Conservation (phyloP, 2,113 vertebrate genomes). For the Accipiter cooperii region DNA sequence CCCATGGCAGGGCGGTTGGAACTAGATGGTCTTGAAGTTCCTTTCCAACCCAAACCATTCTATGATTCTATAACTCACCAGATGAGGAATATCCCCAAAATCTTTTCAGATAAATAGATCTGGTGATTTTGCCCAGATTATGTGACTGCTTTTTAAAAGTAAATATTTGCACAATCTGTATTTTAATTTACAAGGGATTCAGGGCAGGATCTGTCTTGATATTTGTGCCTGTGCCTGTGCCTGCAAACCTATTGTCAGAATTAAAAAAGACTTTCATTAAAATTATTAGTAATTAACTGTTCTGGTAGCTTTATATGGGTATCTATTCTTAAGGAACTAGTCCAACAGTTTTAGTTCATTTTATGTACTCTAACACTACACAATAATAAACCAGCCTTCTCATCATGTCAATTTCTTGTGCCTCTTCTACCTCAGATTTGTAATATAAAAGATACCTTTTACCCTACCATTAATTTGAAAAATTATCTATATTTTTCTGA, state of each 20-base stretch:
- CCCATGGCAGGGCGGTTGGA: too few relatives aligned
- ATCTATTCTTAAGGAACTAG: background rate
- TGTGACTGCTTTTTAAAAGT: background rate
- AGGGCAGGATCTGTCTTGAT: background rate
- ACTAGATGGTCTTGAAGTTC: too few relatives aligned
- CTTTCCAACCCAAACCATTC: too few relatives aligned
- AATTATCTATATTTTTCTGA: conserved; percentile 5
- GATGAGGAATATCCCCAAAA: background rate
- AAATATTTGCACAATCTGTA: background rate
- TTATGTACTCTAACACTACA: background rate
- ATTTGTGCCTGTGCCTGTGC: background rate
- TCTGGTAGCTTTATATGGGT: background rate
- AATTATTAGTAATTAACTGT: background rate
- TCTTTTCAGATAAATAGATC: background rate
- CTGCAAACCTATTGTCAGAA: background rate
- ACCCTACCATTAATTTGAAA: conserved; percentile 42
- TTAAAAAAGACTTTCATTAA: background rate
- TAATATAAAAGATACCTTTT: background rate
- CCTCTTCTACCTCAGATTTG: background rate
- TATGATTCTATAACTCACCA: background rate
- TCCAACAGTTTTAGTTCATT: background rate
- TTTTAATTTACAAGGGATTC: background rate
- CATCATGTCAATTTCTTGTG: background rate
- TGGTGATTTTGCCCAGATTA: background rate
- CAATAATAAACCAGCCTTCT: background rate